These are phyloP conservation scores for Rhagoletis zephyria DNA, from an alignment of 1,140 invertebrate genomes.

Conservation along the genomic window DNA sequence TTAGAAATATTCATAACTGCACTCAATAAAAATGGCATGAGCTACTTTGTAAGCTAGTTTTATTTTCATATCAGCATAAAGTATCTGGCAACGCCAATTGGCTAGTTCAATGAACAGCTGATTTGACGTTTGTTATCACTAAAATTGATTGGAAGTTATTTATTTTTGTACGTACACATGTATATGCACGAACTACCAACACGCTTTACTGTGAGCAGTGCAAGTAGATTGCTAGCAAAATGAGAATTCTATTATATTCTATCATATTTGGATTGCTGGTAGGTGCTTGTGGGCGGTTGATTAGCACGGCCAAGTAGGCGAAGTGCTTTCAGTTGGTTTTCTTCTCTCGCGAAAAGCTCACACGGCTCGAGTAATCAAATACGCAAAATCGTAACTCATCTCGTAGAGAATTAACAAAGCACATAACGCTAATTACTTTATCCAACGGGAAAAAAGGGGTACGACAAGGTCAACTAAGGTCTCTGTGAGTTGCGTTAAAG, in stretches of 20 bases:
- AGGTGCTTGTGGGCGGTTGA: background rate
- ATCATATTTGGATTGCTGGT: no score
- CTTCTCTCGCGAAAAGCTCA: slow-evolving; percentile 37
- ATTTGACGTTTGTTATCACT: slow-evolving; percentile 34
- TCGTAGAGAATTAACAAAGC: background rate
- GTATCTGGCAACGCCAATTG: background rate
- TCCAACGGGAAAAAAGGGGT: background rate
- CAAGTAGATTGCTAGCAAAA: background rate
- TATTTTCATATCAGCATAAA: background rate
- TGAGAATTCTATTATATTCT: no score
- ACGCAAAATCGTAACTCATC: background rate
- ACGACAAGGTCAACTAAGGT: slow-evolving; percentile 30
- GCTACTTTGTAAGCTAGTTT: no score
- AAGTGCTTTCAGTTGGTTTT: slow-evolving; percentile 15
- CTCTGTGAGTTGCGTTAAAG: background rate
- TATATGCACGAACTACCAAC: background rate
- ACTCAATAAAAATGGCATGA: no score
- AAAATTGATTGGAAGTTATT: background rate
- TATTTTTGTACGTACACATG: background rate
- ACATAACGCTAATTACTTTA: background rate
- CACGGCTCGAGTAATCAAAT: background rate
- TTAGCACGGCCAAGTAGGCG: background rate
- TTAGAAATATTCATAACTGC: no score
- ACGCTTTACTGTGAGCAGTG: background rate
- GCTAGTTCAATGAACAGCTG: background rate